A percentile compares a stretch with the other conserved stretches of the same genome.
phyloP scores from a whole-genome alignment of 2,888 invertebrate species.

The Chesias legatella region DNA sequence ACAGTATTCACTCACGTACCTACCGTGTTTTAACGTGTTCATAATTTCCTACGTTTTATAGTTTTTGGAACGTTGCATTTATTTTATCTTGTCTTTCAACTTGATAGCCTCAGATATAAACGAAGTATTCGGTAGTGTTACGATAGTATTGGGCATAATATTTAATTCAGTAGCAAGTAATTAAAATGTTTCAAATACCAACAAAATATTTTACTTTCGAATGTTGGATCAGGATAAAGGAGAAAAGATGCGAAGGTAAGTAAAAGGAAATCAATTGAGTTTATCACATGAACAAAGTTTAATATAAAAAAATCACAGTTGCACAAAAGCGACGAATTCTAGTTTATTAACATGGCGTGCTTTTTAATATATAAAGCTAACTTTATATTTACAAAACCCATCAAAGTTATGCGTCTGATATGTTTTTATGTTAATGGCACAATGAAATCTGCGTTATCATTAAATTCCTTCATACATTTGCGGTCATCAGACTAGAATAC shows the following conservation, averaged over 20 bases:
- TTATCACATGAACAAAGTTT: slow-evolving; percentile 9
- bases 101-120: no score
- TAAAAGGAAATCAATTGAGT: neutral
- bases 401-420: slow-evolving; percentile 13
- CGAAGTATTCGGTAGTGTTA: neutral
- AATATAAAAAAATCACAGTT: slow-evolving; percentile 24
- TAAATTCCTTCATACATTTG: neutral
- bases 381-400: slow-evolving; percentile 2
- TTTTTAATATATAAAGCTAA: neutral
- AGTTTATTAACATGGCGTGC: neutral
- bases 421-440: slow-evolving; percentile 17
- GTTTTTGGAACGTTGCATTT: slow-evolving; percentile 13
- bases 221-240: no score
- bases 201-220: neutral
- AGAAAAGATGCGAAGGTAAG: neutral
- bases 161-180: no score
- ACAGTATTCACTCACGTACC: slow-evolving; percentile 18
- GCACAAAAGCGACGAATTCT: slow-evolving; percentile 25
- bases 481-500: slow-evolving; percentile 1
- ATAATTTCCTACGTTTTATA: neutral
- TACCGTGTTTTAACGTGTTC: slow-evolving; percentile 6
- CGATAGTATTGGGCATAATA: no score
- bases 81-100: slow-evolving; percentile 5
- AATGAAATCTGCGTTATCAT: neutral
- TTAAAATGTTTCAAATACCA: neutral